Conservation (phyloP, 2,113 vertebrate genomes). For the Pandion haliaetus region DNA sequence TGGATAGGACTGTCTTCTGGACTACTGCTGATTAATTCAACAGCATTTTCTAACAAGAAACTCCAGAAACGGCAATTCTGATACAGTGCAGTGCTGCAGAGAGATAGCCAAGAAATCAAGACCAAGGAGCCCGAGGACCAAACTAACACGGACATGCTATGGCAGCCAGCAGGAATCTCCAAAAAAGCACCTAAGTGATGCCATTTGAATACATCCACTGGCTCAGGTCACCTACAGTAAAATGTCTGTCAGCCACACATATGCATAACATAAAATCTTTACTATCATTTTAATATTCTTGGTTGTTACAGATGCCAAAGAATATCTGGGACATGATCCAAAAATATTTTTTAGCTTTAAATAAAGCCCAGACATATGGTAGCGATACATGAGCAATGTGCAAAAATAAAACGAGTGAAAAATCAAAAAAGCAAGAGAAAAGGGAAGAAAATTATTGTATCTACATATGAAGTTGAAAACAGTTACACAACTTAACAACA, state of each 20-base stretch:
- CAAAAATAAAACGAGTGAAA: not conserved
- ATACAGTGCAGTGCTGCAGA: not conserved
- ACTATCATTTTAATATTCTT: not conserved
- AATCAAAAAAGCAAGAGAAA: not conserved
- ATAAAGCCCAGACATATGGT: constrained; percentile 16
- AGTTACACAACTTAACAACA: not conserved
- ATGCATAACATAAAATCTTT: not conserved
- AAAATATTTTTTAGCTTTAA: constrained; percentile 12
- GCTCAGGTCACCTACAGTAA: not conserved
- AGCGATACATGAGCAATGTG: fast-evolving
- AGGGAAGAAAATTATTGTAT: not conserved
- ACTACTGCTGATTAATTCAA: not conserved
- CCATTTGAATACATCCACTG: not conserved
- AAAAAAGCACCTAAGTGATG: not conserved
- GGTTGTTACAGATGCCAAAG: constrained; percentile 3
- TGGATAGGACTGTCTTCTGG: not conserved
- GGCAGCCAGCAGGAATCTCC: not conserved
- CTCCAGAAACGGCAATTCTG: not conserved
- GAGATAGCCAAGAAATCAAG: not conserved
- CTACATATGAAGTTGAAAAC: not conserved
- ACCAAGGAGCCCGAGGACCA: not conserved
- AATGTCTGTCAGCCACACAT: not conserved
- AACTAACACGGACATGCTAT: fast-evolving
- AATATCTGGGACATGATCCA: constrained; percentile 14
- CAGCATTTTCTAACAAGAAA: not conserved